phyloP scores from a whole-genome alignment of 2,113 vertebrate genomes.

The Calyptommatus sinebrachiatus region DNA sequence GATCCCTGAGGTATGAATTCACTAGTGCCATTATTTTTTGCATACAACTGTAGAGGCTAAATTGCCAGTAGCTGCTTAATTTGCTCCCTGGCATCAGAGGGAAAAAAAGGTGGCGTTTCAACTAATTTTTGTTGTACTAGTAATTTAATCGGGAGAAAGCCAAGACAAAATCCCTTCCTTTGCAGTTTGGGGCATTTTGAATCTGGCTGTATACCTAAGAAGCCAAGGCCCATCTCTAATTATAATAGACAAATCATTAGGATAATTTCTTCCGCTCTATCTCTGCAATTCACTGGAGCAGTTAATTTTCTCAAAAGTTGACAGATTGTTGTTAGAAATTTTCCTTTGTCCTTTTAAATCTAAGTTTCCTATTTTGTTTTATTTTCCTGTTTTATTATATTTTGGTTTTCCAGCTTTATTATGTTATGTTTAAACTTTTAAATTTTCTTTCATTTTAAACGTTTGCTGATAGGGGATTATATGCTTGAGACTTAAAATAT shows the following conservation, averaged over 20 bases:
- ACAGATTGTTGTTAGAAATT: slow-evolving; percentile 68
- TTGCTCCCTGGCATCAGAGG: not conserved
- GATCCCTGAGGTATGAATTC: not conserved
- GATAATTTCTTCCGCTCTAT: slow-evolving; percentile 77
- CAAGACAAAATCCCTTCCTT: slow-evolving; percentile 21
- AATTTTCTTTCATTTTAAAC: not conserved
- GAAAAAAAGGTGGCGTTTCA: slow-evolving; percentile 47
- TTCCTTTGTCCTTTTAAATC: slow-evolving; percentile 63
- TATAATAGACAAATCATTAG: slow-evolving; percentile 72
- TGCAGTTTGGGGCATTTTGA: slow-evolving; percentile 24
- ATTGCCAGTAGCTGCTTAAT: slow-evolving; percentile 11
- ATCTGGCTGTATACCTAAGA: slow-evolving; percentile 48
- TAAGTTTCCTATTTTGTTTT: slow-evolving; percentile 46
- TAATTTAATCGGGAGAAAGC: slow-evolving; percentile 44
- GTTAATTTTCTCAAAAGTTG: slow-evolving; percentile 73
- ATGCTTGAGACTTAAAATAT: slow-evolving; percentile 58
- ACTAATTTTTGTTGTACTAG: slow-evolving; percentile 62
- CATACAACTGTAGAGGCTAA: slow-evolving; percentile 3
- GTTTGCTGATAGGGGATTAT: slow-evolving; percentile 62
- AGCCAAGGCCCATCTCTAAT: slow-evolving; percentile 56
- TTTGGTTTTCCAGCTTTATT: slow-evolving; percentile 46
- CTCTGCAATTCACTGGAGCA: slow-evolving; percentile 76
- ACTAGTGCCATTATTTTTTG: not conserved
- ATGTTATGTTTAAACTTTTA: not conserved
- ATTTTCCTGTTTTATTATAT: slow-evolving; percentile 53